A percentile compares a stretch with the other conserved stretches of the same genome.
These are phyloP conservation scores for Dendrocincla tyrannina DNA, from an alignment of 2,797 vertebrate genomes.

Conservation along the genomic window DNA sequence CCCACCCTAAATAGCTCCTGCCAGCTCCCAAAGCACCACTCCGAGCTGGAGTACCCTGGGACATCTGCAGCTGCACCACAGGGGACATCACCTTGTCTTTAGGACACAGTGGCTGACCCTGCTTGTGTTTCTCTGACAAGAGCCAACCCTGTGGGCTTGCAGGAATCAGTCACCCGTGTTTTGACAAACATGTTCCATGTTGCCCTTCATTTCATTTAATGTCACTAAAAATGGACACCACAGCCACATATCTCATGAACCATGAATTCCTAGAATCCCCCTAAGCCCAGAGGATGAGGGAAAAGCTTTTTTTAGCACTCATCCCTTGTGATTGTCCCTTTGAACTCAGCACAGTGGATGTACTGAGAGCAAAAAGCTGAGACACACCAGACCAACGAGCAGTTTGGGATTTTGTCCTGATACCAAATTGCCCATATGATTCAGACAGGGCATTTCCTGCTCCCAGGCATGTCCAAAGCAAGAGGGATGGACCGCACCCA, in stretches of 20 bases:
- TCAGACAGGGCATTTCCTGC: neutral
- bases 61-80: neutral
- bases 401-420: neutral
- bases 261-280: conserved; percentile 42
- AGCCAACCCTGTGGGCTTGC: neutral
- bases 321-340: conserved; percentile 33
- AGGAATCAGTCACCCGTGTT: neutral
- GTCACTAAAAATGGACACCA: conserved; percentile 42
- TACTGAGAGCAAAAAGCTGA: neutral
- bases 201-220: conserved; percentile 48
- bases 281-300: conserved; percentile 49
- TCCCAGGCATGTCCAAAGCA: neutral
- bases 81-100: neutral
- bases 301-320: conserved; percentile 34
- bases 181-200: conserved; percentile 1
- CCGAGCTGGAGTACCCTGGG: neutral
- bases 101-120: neutral
- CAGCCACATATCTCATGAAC: neutral
- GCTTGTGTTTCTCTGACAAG: neutral
- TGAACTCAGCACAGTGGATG: neutral
- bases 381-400: neutral
- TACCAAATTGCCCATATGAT: neutral
- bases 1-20: neutral
- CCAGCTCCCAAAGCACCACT: neutral
- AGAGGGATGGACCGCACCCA: neutral